Evolutionary conservation across 2,888 invertebrate species (phyloP).

Genomic region (Drosophila mettleri): DNA sequence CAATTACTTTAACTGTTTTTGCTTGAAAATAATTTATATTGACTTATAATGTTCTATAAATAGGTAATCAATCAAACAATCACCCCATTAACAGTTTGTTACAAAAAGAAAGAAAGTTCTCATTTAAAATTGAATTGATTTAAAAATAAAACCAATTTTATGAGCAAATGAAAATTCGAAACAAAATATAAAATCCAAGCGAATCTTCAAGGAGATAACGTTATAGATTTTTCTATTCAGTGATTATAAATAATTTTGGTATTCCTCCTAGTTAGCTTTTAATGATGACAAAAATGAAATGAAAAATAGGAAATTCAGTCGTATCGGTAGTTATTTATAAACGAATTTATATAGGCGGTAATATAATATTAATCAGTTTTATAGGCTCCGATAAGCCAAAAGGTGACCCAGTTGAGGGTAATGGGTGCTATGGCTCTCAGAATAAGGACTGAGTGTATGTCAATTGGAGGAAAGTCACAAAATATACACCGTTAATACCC

Average conservation of each 20-base stretch:
- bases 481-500: constrained; percentile 9
- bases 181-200: neutral
- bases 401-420: constrained; percentile 71
- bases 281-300: constrained; percentile 34
- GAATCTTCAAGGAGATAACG: neutral
- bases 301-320: constrained; percentile 30
- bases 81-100: neutral
- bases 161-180: neutral
- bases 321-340: constrained; percentile 50
- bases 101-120: neutral
- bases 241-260: neutral
- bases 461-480: constrained; percentile 1
- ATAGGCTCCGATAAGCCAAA: constrained; percentile 66
- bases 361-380: constrained; percentile 49
- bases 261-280: constrained; percentile 8
- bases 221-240: no score
- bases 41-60: neutral
- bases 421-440: constrained; percentile 15
- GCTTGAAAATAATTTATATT: neutral
- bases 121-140: neutral
- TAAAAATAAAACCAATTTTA: neutral
- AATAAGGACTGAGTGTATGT: neutral
- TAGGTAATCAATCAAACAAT: constrained; percentile 1
- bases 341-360: constrained; percentile 29
- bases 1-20: neutral